Evolutionary conservation across 2,888 invertebrate species (phyloP), one percentile per base, ranked within the genome.

Genomic region (Cosmia trapezina): DNA sequence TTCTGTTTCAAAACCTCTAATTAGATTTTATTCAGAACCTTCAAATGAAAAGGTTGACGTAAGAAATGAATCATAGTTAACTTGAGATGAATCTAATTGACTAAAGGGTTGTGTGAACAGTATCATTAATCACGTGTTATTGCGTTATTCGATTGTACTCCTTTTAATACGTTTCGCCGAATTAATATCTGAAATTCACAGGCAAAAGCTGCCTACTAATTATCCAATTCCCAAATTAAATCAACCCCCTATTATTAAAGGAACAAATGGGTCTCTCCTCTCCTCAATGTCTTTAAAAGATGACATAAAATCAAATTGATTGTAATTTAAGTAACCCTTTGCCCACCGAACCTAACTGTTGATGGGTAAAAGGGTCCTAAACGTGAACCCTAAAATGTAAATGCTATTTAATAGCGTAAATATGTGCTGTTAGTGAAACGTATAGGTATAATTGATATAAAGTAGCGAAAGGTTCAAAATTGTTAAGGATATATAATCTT

Each of bases 161-260:
- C 22, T 56, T 66, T 61, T 51, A 61, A 47, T 49, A 56, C 22
- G 41, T 62, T 54, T 59, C 49, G 8, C 28, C 22, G 12, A 28
- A 67, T 66, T 59, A 62, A 82, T 69, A 61, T 65, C 49, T 60
- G 51, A 56, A 75, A 70, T 54, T 61, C 45, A 22, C 37, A 70
- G 41, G 43, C 62, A 68, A 70, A 51, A 62, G 70, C 43, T 66
- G 70, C 22, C 70, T 77, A 47, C 47, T 83, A 81, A 84, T 86
- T 81, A 80, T 70, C 22, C 1, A 43, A 66, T 53, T 72, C 59
- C 63, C 64, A 73, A 83, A 86, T 84, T 79, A 76, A 83, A 73
- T 81, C 72, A 69, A 45, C 60, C n/a, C n/a, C n/a, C 70, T 45
- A 78, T 82, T 77, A 80, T 80, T 86, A 74, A 71, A 60, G 73